These are phyloP conservation scores for Ispidina lecontei DNA, from an alignment of 2,797 vertebrate species.

Conservation along the genomic window DNA sequence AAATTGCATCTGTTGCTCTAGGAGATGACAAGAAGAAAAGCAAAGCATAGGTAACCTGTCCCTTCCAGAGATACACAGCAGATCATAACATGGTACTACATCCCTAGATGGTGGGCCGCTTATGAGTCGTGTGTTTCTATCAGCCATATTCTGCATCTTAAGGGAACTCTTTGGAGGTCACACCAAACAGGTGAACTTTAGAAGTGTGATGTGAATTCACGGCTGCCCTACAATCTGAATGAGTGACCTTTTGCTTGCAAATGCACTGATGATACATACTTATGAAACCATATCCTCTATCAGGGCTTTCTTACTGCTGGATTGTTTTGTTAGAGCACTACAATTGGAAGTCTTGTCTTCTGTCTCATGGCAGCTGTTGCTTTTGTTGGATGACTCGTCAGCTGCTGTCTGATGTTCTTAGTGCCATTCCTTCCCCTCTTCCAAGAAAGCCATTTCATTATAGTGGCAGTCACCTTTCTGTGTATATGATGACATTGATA, in stretches of 20 bases:
- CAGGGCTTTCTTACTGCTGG: not conserved
- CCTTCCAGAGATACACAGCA: not conserved
- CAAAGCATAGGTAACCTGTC: not conserved
- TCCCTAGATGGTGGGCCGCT: not conserved
- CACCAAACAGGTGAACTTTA: not conserved
- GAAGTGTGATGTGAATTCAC: not conserved
- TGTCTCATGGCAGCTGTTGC: not conserved
- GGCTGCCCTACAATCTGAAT: not conserved
- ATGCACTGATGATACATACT: fast-evolving
- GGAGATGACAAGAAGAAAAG: not conserved
- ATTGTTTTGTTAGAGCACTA: not conserved
- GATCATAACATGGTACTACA: fast-evolving
- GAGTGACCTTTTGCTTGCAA: not conserved
- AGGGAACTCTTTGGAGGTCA: not conserved
- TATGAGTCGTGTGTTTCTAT: fast-evolving
- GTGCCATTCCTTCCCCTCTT: not conserved
- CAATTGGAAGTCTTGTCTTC: not conserved
- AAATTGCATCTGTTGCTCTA: not conserved
- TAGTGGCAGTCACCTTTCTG: not conserved
- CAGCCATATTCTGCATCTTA: not conserved
- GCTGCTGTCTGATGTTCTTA: not conserved
- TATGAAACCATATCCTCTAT: not conserved
- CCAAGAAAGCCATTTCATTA: not conserved
- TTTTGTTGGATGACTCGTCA: not conserved
- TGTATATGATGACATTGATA: not conserved